Conservation (phyloP, 2,888 invertebrate genomes). For the Hypomecis atomaria region DNA sequence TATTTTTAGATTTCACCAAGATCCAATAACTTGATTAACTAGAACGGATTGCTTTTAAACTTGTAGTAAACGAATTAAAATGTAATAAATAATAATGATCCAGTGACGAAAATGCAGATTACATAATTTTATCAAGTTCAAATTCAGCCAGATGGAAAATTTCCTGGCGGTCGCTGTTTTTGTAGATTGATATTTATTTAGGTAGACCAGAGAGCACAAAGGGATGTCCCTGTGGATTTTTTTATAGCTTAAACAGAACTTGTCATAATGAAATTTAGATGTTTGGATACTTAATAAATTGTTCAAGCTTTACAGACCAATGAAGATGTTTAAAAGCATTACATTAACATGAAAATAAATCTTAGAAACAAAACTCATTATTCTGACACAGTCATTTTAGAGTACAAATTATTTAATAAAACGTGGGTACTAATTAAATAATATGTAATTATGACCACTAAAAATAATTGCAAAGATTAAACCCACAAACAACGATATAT, state of each 20-base stretch:
- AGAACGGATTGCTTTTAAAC: conserved; percentile 9
- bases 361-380: too few species aligned
- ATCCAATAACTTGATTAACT: conserved; percentile 4
- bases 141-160: conserved; percentile 2
- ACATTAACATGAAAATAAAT: too few species aligned
- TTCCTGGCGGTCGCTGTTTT: background rate
- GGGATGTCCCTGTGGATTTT: background rate
- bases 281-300: too few species aligned
- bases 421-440: too few species aligned
- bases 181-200: background rate
- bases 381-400: too few species aligned
- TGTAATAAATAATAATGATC: conserved; percentile 22
- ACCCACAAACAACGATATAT: too few species aligned
- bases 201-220: background rate
- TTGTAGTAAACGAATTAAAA: conserved; percentile 13
- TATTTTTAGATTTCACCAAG: conserved; percentile 3
- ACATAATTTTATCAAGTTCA: conserved; percentile 8
- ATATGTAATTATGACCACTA: too few species aligned
- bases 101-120: conserved; percentile 1
- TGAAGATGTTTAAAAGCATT: too few species aligned
- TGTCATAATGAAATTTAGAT: background rate
- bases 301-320: too few species aligned
- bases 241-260: background rate
- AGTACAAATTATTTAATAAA: too few species aligned
- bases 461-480: too few species aligned